phyloP scores from a whole-genome alignment of 53 echinoderm and acorn worm species.

The Arbacia lixula region DNA sequence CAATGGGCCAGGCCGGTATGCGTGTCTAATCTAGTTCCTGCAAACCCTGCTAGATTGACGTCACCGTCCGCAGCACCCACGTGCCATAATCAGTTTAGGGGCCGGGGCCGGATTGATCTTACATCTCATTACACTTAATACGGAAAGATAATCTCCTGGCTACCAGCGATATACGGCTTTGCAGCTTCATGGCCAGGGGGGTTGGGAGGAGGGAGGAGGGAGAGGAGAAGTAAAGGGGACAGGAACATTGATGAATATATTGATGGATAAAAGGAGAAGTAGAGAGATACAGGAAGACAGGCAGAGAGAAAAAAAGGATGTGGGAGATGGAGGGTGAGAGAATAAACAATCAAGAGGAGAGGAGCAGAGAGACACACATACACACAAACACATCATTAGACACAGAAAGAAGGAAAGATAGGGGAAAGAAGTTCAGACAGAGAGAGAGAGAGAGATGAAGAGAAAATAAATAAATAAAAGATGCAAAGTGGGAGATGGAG shows the following conservation, averaged over 20 bases:
- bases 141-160: constrained; percentile 37
- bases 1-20: constrained; percentile 27
- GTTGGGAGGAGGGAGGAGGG: no score
- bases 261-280: no score
- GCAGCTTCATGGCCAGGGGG: no score
- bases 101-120: constrained; percentile 17
- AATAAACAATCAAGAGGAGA: no score
- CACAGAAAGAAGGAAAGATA: not conserved
- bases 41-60: constrained; percentile 20
- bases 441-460: not conserved
- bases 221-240: no score
- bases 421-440: not conserved
- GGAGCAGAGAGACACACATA: no score
- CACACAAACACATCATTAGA: no score
- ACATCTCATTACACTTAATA: constrained; percentile 46
- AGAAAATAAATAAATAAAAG: no score
- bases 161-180: not conserved
- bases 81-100: constrained; percentile 46
- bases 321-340: no score
- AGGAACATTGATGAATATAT: no score
- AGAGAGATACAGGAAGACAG: no score
- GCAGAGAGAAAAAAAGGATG: no score
- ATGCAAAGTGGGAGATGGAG: not conserved
- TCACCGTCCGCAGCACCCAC: constrained; percentile 11
- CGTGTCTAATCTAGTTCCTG: constrained; percentile 21